phyloP scores from a whole-genome alignment of 1,140 invertebrate genomes.

The Idris sp. region DNA sequence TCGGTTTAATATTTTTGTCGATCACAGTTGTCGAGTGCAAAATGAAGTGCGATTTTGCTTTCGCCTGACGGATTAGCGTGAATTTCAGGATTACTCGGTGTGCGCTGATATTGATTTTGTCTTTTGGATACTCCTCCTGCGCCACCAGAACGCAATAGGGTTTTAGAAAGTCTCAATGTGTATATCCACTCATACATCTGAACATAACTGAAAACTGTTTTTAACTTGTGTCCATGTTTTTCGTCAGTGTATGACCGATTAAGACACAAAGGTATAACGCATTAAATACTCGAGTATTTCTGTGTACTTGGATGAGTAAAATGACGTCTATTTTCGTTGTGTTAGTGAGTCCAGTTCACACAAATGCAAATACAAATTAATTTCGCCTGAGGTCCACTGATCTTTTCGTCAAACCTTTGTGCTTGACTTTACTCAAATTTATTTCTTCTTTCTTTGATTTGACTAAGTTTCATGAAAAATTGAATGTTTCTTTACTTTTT shows the following conservation, averaged over 20 bases:
- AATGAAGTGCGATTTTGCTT: constrained; percentile 57
- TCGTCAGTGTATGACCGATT: constrained; percentile 38
- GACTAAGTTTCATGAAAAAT: no score
- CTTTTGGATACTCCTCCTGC: constrained; percentile 63
- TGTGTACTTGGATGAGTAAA: constrained; percentile 60
- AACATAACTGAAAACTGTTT: no score
- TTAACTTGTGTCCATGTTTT: constrained; percentile 12
- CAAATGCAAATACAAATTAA: constrained; percentile 1
- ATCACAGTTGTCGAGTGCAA: constrained; percentile 49
- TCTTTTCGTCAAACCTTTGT: no score
- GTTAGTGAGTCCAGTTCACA: constrained; percentile 27
- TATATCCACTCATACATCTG: no score
- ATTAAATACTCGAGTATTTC: constrained; percentile 66
- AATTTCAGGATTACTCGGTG: constrained; percentile 63
- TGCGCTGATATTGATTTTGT: constrained; percentile 66
- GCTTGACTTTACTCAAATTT: no score
- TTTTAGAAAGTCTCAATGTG: constrained; percentile 45
- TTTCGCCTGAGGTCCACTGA: no score
- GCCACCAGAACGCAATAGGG: constrained; percentile 50
- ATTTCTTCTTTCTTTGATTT: no score
- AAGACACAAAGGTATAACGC: constrained; percentile 65
- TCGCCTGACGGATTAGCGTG: constrained; percentile 58
- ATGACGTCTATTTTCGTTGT: constrained; percentile 26
- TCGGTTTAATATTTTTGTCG: constrained; percentile 27
- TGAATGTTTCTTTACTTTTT: no score